Percentiles rank a stretch among this genome's conserved stretches.
These are phyloP conservation scores for Protonibea diacanthus DNA, from an alignment of 2,797 vertebrate genomes.

Conservation along the genomic window DNA sequence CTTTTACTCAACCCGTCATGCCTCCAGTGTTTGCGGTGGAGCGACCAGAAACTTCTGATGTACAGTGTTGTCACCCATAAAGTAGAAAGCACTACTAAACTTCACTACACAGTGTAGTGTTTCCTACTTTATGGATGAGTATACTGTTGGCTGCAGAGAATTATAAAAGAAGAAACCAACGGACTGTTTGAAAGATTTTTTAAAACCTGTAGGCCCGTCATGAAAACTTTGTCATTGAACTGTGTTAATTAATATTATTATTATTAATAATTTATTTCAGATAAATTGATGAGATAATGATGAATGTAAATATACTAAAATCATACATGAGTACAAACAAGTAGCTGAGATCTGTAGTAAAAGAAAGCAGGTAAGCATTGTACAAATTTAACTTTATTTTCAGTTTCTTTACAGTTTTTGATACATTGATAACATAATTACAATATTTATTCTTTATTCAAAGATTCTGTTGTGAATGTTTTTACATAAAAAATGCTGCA, in stretches of 20 bases:
- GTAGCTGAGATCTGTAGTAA: neutral
- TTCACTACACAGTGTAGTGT: slow-evolving; percentile 98
- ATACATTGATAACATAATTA: neutral
- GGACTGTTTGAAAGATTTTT: neutral
- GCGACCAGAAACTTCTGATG: slow-evolving; percentile 76
- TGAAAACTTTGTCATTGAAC: slow-evolving; percentile 2
- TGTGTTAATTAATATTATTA: neutral
- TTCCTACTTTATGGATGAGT: slow-evolving; percentile 99
- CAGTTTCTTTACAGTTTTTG: slow-evolving; percentile 24
- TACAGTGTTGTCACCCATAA: slow-evolving; percentile 99
- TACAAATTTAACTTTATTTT: slow-evolving; percentile 55
- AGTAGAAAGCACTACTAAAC: slow-evolving; percentile 99
- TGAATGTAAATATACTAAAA: neutral
- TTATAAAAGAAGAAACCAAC: slow-evolving; percentile 50
- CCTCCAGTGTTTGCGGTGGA: slow-evolving; percentile 48
- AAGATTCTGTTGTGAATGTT: slow-evolving; percentile 6
- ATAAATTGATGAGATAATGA: neutral
- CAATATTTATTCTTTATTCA: slow-evolving; percentile 17
- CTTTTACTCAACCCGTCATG: neutral
- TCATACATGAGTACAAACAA: neutral
- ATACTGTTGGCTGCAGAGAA: slow-evolving; percentile 96
- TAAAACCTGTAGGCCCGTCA: neutral
- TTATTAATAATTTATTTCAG: slow-evolving; percentile 11
- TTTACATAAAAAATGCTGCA: slow-evolving; percentile 29
- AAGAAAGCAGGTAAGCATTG: neutral